Evolutionary conservation across 2,113 vertebrate species (phyloP), one percentile per base, ranked within the genome.

Genomic region (Symphodus melops): DNA sequence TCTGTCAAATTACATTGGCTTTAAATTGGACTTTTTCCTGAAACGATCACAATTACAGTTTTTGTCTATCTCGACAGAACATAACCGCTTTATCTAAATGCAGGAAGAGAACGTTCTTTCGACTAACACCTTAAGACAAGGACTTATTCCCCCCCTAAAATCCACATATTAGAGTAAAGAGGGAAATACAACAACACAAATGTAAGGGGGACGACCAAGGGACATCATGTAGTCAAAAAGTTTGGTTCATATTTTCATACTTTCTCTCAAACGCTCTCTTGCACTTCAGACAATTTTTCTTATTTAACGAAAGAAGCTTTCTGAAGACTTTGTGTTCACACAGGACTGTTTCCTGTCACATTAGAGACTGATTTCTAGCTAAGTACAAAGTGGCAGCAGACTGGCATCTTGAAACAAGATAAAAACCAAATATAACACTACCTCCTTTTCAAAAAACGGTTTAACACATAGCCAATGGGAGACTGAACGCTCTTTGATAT

Each of bases 371-470:
- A 81, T 88, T 92, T 89, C 78, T 88, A 77, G 83, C 77, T 33
- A 78, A 85, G 81, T 83, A 89, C 81, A 88, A 85, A 86, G 87
- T 89, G 81, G 77, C 77, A 90, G 89, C 77, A 90, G 89, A 90
- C 83, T 76, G 83, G 87, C 85, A 87, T 91, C 85, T 89, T 90
- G 86, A 91, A 86, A 88, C 36, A 41, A 91, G 86, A 84, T 84
- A 77, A 86, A 92, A 93, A 93, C 93, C 92, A 93, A 94, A 94
- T 94, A 94, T 93, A 93, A 92, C 88, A 89, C 94, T 95, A 95
- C 94, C 94, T 95, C 94, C 92, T 95, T 92, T 93, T 91, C 76
- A 85, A 41, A 41, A 93, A 93, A 87, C 70, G 58, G 90, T 93
- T 92, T 84, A 85, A 91, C 79, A 85, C 86, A 90, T 69, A 90